A percentile compares a stretch with the other conserved stretches of the same genome.
phyloP scores from a whole-genome alignment of 2,888 invertebrate species.

The Folsomia manolachei region DNA sequence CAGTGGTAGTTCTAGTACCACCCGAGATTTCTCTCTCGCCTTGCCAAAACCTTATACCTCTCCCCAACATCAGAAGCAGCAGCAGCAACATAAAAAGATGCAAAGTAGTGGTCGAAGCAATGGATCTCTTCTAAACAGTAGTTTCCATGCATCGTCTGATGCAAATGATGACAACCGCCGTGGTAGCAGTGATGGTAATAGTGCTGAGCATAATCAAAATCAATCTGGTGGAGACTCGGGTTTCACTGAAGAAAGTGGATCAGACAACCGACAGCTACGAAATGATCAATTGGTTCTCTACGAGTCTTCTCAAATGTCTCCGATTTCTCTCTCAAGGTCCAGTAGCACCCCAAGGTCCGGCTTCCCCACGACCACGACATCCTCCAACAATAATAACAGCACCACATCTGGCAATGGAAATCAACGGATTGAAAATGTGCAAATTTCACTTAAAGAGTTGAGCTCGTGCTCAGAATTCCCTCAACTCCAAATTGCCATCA shows the following conservation, averaged over 20 bases:
- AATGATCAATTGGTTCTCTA: conserved; percentile 24
- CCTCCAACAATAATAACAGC: conserved; percentile 14
- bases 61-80: conserved; percentile 17
- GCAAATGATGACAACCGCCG: background rate
- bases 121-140: background rate
- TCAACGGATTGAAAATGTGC: conserved; percentile 49
- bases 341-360: conserved; percentile 9
- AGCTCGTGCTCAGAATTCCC: conserved; percentile 47
- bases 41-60: conserved; percentile 43
- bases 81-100: background rate
- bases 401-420: conserved; percentile 24
- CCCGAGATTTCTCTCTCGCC: conserved; percentile 34
- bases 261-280: conserved; percentile 23
- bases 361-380: background rate
- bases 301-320: conserved; percentile 13
- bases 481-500: conserved; percentile 50
- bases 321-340: background rate
- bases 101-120: background rate
- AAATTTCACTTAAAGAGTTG: conserved; percentile 49
- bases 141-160: background rate
- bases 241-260: conserved; percentile 38
- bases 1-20: background rate
- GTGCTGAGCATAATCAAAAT: background rate
- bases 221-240: conserved; percentile 35
- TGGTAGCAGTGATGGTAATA: conserved; percentile 11